Base-by-base conservation (phyloP, 2,888 invertebrate species). In the Leptopilina syphax region DNA sequence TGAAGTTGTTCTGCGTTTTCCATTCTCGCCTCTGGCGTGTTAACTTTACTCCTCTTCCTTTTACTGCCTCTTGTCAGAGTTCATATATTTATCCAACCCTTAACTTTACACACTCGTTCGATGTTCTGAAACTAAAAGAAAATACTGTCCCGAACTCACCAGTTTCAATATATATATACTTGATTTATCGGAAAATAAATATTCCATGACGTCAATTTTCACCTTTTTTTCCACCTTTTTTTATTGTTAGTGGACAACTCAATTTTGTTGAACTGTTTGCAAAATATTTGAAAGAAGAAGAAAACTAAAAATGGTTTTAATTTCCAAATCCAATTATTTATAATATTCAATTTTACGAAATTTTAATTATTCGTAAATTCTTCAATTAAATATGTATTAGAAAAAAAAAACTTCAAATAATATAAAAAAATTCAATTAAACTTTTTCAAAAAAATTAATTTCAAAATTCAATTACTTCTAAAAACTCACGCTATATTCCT, bases 61-160 rank as follows among this genome's bases (percentile, higher is more conserved):
- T 57, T 57, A 73, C 73, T 57, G 57, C 73, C 73, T 73, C 73
- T 73, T 34, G 24, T 73, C 34, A 54, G 27, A 10, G 73, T 54
- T 54, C 34, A 34, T 54, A 73, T 73, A 73, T 73, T 73, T 73
- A 57, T 34, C n/a, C 73, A 73, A 57, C 34, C 73, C 73, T 73
- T 57, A 73, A 73, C 73, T 41, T 34, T 27, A 57, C 50, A 73
- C 27, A 34, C 70, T 54, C 34, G 34, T 24, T 73, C 50, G 57
- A 73, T 73, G 34, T 73, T 54, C 27, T 73, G 4, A n/a, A 73
- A 73, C 54, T 34, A 34, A 57, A 73, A 54, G 57, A 34, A 73
- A 73, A 73, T 57, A 57, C 70, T 34, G 54, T 57, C 54, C 24
- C 4, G 13, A 50, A 73, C 44, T 44, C 44, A 13, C 24, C 13